Percentiles rank a stretch among this genome's conserved stretches.
Conservation (phyloP, 23 tunicate species). For the Clavelina lepadiformis region DNA sequence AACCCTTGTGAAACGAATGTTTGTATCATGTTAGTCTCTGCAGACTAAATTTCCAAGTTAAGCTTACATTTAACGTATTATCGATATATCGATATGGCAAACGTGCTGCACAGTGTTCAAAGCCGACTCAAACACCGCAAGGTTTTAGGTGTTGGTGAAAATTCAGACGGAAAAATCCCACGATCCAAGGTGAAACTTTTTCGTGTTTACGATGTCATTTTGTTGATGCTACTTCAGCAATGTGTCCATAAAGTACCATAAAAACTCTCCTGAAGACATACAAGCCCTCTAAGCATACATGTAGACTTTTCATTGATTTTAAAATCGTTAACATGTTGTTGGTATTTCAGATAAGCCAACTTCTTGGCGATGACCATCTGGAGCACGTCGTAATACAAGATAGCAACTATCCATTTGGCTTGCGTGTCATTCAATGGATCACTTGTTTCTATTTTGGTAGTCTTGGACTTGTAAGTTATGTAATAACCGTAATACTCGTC, state of each 20-base stretch:
- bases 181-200: conserved; percentile 63
- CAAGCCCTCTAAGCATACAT: too few species aligned
- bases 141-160: conserved; percentile 87
- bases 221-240: not conserved
- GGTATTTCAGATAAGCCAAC: conserved; percentile 64
- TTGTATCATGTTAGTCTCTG: too few species aligned
- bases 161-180: conserved; percentile 74
- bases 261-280: not conserved
- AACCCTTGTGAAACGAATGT: too few species aligned
- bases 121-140: conserved; percentile 76
- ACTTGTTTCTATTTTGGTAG: conserved; percentile 41
- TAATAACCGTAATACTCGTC: not conserved
- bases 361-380: conserved; percentile 53
- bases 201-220: not conserved
- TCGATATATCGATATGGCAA: too few species aligned
- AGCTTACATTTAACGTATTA: not conserved
- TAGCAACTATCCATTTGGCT: conserved; percentile 58
- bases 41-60: too few species aligned
- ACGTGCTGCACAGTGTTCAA: conserved; percentile 38
- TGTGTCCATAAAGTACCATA: not conserved
- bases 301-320: not conserved
- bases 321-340: not conserved
- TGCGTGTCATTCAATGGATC: conserved; percentile 48
- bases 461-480: conserved; percentile 53
- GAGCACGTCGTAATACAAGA: conserved; percentile 27